Conservation (phyloP, 35 echinoderm and acorn worm genomes). For the Strongylocentrotus purpuratus region DNA sequence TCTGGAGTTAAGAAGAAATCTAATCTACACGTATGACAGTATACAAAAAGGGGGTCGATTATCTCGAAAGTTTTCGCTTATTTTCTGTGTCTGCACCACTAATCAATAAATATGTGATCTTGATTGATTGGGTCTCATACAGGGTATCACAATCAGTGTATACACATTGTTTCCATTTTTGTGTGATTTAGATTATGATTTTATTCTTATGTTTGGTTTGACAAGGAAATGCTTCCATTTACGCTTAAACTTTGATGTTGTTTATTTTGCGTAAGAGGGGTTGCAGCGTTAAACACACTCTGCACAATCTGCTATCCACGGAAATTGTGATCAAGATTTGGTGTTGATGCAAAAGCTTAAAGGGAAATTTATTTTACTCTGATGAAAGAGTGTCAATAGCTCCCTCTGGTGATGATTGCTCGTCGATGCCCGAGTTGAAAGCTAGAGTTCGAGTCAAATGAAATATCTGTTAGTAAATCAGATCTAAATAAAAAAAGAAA, state of each 20-base stretch:
- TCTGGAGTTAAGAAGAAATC: no score
- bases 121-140: background rate
- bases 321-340: background rate
- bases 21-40: no score
- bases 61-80: no score
- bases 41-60: no score
- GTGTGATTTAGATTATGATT: constrained; percentile 6
- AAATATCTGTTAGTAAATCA: background rate
- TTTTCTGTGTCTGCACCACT: no score
- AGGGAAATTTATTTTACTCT: background rate
- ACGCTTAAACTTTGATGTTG: background rate
- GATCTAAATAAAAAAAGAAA: background rate
- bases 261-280: background rate
- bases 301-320: background rate
- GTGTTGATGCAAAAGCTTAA: background rate
- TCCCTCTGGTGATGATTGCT: background rate
- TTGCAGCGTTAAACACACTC: background rate
- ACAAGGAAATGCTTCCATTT: background rate
- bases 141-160: background rate
- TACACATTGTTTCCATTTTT: background rate
- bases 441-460: background rate
- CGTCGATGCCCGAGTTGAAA: background rate
- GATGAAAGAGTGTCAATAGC: background rate
- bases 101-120: no score
- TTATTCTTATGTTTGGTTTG: background rate